Evolutionary conservation across 64 coral and sea anemone genomes (phyloP).

Genomic region (Stichodactyla mertensii): DNA sequence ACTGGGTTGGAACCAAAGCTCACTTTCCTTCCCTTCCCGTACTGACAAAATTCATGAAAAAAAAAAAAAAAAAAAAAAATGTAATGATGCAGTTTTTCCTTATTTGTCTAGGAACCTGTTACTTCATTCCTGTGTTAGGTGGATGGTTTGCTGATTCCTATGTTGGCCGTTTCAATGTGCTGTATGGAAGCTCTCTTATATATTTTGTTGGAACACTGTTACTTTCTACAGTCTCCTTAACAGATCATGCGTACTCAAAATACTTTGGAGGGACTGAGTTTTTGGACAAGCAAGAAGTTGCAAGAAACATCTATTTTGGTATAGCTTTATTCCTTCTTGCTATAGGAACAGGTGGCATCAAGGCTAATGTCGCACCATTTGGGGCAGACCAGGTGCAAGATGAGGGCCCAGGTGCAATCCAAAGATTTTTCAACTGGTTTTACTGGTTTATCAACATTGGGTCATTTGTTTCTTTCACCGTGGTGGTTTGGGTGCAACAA

Average conservation of each 20-base stretch:
- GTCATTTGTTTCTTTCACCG: constrained; percentile 32
- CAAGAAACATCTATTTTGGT: no score
- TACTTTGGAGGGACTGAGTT: not conserved
- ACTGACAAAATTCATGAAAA: no score
- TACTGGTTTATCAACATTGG: constrained; percentile 52
- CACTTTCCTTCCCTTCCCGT: no score
- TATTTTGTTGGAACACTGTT: constrained; percentile 33
- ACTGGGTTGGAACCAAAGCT: no score
- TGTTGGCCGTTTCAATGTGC: constrained; percentile 52
- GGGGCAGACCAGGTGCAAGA: no score
- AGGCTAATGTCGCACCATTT: constrained; percentile 43
- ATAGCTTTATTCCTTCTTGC: no score
- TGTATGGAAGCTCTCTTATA: constrained; percentile 54
- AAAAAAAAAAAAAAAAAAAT: no score
- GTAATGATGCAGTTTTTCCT: not conserved
- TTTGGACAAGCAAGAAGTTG: no score
- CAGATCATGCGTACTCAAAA: no score
- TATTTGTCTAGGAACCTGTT: constrained; percentile 35
- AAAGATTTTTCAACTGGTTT: constrained; percentile 62
- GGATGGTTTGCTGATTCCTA: constrained; percentile 61
- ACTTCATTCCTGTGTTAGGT: constrained; percentile 59
- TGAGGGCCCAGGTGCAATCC: no score
- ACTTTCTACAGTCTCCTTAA: no score
- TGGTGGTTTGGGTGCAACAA: not conserved
- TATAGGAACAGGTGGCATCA: constrained; percentile 52